A percentile compares a stretch with the other conserved stretches of the same genome.
Evolutionary conservation across 2,113 vertebrate species (phyloP).

Genomic region (Epinephelus cyanopodus): DNA sequence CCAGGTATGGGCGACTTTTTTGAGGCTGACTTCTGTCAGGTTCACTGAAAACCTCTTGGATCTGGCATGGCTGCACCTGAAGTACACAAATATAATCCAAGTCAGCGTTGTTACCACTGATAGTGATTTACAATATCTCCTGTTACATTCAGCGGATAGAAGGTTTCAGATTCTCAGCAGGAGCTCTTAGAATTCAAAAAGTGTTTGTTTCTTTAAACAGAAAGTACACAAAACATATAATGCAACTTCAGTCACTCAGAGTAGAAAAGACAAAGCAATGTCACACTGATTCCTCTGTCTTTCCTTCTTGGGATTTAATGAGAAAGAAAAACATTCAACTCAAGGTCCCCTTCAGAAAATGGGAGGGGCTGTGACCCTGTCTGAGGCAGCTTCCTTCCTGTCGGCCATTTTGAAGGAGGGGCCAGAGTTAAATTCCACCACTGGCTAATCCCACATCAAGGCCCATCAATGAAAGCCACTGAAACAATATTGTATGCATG

Average conservation of each 20-base stretch:
- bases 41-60: neutral
- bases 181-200: conserved; percentile 1
- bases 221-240: conserved; percentile 2
- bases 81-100: conserved; percentile 17
- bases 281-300: conserved; percentile 72
- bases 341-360: conserved; percentile 85
- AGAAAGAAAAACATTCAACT: conserved; percentile 78
- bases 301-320: conserved; percentile 78
- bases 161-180: conserved; percentile 10
- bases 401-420: conserved; percentile 82
- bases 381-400: conserved; percentile 77
- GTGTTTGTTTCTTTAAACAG: conserved; percentile 28
- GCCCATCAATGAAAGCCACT: conserved; percentile 69
- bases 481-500: conserved; percentile 68
- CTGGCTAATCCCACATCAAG: conserved; percentile 78
- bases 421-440: conserved; percentile 70
- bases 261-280: conserved; percentile 79
- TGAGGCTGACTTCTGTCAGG: neutral
- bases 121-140: conserved; percentile 5
- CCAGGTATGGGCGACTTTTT: conserved; percentile 78
- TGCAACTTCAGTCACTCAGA: conserved; percentile 42
- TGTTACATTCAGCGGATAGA: conserved; percentile 6
- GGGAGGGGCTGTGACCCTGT: conserved; percentile 80
- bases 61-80: neutral
- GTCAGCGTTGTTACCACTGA: neutral